Evolutionary conservation across 1,140 invertebrate genomes (phyloP), one percentile per base, ranked within the genome.

Genomic region (Drosophila lacteicornis): DNA sequence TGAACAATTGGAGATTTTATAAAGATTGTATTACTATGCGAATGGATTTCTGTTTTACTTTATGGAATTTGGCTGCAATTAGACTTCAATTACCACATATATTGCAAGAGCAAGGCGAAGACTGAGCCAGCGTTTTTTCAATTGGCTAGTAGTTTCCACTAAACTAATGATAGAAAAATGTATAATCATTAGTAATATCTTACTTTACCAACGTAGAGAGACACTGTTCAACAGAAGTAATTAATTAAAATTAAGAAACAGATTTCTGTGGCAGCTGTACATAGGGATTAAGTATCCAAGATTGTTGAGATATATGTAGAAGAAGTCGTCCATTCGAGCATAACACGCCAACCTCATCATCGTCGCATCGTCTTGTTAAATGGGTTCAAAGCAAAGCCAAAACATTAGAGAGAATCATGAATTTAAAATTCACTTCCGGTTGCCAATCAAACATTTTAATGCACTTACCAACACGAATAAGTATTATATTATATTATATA

Each of bases 351-450:
- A 76, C 74, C 74, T 76, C 74, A 76, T 76, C 73, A 76, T 53
- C 63, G 46, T 53, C 63, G 46, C 69, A 73, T 73, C 59, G 59
- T 76, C 60, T 76, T 76, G 70, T 76, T 76, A 76, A 65, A 75
- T 71, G 69, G 69, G 69, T 63, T 56, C 36, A 46, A 59, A 59
- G 47, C 58, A 56, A 78, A 42, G 75, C 75, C 75, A 78, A 55
- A 78, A 78, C 38, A 74, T 61, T 75, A 55, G 9, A 77, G 9
- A 77, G 38, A 68, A 69, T 77, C 75, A 77, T 78, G 75, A 78
- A 78, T 78, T 78, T 77, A 19, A 78, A 78, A 78, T 78, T 78
- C 75, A 38, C 55, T 78, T 78, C 75, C 63, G 74, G 75, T 78
- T 78, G 75, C 75, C 75, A 78, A 78, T 77, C 53, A 67, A 76